These are phyloP conservation scores for Microtus montanus DNA, from an alignment of 2,113 vertebrate genomes.

Conservation along the genomic window DNA sequence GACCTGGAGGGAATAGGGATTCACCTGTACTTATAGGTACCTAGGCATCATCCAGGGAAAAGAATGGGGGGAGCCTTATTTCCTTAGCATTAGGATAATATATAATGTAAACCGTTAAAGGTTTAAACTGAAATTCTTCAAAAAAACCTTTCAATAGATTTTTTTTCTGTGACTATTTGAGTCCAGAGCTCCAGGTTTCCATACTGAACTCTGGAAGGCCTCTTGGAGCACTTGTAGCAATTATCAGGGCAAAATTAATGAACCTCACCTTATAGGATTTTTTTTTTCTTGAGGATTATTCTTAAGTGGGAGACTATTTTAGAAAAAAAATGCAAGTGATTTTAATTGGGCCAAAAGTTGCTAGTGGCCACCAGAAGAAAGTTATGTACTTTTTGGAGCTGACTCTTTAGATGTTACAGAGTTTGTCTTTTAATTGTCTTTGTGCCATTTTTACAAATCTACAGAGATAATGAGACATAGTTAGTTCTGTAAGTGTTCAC, in stretches of 20 bases:
- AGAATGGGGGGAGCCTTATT: background rate
- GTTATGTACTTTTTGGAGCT: background rate
- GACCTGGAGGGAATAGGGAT: background rate
- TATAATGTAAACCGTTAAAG: background rate
- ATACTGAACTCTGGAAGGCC: background rate
- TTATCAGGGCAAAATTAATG: background rate
- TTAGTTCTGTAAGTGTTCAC: background rate
- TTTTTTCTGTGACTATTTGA: background rate
- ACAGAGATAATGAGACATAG: background rate
- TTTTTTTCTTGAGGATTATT: background rate
- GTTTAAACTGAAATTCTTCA: background rate
- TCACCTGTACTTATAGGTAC: background rate
- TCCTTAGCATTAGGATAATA: background rate
- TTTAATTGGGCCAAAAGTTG: conserved; percentile 6
- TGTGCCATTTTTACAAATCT: background rate
- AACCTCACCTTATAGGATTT: background rate
- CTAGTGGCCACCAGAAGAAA: background rate
- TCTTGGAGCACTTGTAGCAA: background rate
- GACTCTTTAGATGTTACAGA: background rate
- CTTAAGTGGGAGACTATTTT: background rate
- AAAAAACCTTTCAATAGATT: background rate
- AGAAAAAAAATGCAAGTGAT: background rate
- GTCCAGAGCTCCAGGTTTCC: background rate
- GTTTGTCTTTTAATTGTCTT: conserved; percentile 11
- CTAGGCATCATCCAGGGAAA: background rate